Evolutionary conservation across 2,113 vertebrate species (phyloP).

Genomic region (Rhegmatorhina hoffmannsi): DNA sequence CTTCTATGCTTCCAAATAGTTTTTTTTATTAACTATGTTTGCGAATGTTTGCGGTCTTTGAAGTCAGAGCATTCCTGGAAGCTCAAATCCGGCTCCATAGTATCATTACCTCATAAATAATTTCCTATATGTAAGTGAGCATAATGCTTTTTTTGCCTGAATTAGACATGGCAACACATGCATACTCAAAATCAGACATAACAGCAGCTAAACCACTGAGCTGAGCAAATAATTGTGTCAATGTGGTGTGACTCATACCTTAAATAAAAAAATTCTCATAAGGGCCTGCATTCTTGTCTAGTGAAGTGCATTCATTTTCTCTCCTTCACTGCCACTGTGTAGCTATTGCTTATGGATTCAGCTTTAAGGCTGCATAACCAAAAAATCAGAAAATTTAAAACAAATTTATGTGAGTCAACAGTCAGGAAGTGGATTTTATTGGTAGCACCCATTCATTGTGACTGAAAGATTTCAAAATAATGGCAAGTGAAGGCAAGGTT

Average conservation of each 20-base stretch:
- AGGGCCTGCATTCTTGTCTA: background rate
- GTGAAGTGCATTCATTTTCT: background rate
- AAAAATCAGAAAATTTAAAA: background rate
- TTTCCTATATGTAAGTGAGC: background rate
- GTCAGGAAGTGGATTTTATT: background rate
- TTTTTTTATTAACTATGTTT: background rate
- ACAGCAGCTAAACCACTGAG: background rate
- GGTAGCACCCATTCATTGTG: background rate
- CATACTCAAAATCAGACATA: background rate
- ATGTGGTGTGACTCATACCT: background rate
- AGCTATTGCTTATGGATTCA: background rate
- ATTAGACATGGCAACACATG: background rate
- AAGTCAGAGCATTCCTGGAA: background rate
- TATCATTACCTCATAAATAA: background rate
- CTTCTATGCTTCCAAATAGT: background rate
- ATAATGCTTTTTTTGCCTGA: background rate
- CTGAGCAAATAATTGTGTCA: background rate
- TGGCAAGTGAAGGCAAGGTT: background rate
- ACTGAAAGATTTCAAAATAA: background rate
- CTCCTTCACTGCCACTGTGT: rapidly evolving
- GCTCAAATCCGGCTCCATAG: background rate
- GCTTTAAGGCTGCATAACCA: background rate
- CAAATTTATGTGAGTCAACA: background rate
- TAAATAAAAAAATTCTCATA: background rate
- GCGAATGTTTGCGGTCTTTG: background rate